Evolutionary conservation across 2,797 vertebrate species (phyloP).

Genomic region (Coreius guichenoti): DNA sequence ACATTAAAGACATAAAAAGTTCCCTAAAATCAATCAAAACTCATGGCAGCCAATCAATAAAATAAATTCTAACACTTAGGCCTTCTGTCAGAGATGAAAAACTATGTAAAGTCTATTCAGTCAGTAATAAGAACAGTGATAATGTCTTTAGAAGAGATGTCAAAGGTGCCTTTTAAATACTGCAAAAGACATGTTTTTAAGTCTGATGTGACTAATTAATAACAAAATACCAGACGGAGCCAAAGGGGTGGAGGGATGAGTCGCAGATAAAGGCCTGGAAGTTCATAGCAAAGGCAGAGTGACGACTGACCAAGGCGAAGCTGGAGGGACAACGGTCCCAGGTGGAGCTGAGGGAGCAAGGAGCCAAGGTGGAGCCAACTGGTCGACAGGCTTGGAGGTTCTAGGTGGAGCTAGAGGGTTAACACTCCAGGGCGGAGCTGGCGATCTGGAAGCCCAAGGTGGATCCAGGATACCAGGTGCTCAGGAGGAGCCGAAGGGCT

Average conservation of each 20-base stretch:
- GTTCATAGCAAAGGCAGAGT: too few relatives aligned
- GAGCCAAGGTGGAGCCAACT: not conserved
- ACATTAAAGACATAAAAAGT: not conserved
- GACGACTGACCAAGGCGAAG: not conserved
- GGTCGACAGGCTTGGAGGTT: not conserved
- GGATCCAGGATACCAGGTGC: not conserved
- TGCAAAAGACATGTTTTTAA: constrained; percentile 1
- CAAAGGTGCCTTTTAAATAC: constrained; percentile 32
- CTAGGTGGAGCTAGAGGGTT: not conserved
- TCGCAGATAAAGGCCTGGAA: too few relatives aligned
- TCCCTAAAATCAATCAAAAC: not conserved
- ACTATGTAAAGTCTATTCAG: constrained; percentile 27
- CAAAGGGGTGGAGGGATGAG: too few relatives aligned
- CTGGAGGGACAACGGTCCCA: not conserved
- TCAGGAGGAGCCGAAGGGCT: not conserved
- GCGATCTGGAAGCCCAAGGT: not conserved
- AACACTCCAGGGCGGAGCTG: not conserved
- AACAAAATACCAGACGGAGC: not conserved
- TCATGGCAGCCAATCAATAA: not conserved
- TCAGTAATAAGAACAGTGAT: constrained; percentile 45
- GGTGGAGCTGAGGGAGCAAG: not conserved
- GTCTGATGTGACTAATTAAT: not conserved
- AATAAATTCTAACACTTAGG: not conserved
- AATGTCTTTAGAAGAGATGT: constrained; percentile 28
- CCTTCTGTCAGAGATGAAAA: not conserved